Conservation (phyloP, 2,888 invertebrate genomes). For the Lithophane leautieri region DNA sequence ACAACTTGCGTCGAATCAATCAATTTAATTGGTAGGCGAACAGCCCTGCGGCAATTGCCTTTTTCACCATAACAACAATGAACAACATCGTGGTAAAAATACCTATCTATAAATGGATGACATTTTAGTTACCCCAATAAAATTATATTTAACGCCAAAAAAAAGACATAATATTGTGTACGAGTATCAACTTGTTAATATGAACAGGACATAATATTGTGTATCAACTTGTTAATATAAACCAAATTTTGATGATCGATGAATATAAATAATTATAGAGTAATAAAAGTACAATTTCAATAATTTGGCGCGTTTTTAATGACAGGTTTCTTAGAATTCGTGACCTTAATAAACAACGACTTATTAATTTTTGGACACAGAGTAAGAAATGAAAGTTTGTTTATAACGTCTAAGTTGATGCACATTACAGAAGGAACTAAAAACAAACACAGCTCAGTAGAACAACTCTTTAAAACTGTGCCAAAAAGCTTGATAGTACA, state of each 20-base stretch:
- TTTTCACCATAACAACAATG: conserved; percentile 57
- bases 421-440: background rate
- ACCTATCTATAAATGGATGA: no score
- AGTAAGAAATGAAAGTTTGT: background rate
- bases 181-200: no score
- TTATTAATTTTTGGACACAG: no score
- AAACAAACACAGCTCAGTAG: conserved; percentile 16
- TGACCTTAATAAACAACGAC: background rate
- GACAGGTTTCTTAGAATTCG: background rate
- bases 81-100: conserved; percentile 20
- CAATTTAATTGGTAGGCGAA: conserved; percentile 76
- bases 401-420: background rate
- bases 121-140: background rate
- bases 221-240: background rate
- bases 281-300: background rate
- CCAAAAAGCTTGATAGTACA: conserved; percentile 49
- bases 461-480: conserved; percentile 30
- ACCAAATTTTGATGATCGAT: background rate
- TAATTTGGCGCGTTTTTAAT: no score
- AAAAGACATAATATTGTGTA: background rate
- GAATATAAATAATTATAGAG: background rate
- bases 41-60: conserved; percentile 39
- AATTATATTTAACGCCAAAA: background rate
- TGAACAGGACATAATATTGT: no score
- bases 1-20: conserved; percentile 79